phyloP scores from a whole-genome alignment of 2,888 invertebrate species.

The Escarpia spicata region DNA sequence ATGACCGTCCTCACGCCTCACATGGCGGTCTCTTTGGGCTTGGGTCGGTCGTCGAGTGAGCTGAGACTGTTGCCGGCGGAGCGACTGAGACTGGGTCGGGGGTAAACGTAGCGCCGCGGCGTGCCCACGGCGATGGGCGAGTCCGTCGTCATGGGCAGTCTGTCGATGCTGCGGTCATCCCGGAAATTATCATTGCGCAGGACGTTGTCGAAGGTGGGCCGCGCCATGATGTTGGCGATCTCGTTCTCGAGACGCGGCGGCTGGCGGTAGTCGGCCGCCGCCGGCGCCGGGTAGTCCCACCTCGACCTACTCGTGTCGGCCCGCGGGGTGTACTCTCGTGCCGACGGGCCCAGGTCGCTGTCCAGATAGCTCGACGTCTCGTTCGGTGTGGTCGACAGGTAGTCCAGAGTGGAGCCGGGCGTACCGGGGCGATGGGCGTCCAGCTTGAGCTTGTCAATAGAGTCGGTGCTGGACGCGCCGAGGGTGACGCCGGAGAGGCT shows the following conservation, averaged over 20 bases:
- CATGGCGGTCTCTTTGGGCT: conserved; percentile 35
- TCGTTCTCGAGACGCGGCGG: conserved; percentile 51
- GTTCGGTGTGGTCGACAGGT: not conserved
- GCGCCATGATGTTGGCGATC: conserved; percentile 39
- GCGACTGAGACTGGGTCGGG: not conserved
- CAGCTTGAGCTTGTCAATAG: conserved; percentile 35
- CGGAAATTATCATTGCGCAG: conserved; percentile 28
- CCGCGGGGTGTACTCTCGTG: conserved; percentile 29
- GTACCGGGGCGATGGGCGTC: conserved; percentile 36
- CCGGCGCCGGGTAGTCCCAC: conserved; percentile 37
- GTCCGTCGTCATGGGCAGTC: conserved; percentile 14
- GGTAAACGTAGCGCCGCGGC: not conserved
- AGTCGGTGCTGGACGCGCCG: conserved; percentile 40
- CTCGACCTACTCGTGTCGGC: conserved; percentile 20
- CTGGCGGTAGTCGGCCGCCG: conserved; percentile 26
- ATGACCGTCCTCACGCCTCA: not conserved
- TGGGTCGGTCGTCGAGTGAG: conserved; percentile 25
- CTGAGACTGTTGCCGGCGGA: not conserved
- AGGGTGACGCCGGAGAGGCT: conserved; percentile 42
- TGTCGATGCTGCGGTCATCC: conserved; percentile 35
- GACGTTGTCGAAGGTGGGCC: conserved; percentile 30
- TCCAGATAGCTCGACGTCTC: conserved; percentile 39
- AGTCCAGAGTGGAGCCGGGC: conserved; percentile 37
- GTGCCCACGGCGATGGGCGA: conserved; percentile 1
- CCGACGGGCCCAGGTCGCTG: conserved; percentile 37